phyloP scores from a whole-genome alignment of 2,888 invertebrate genomes.

The Scaptodrosophila latifasciaeformis region DNA sequence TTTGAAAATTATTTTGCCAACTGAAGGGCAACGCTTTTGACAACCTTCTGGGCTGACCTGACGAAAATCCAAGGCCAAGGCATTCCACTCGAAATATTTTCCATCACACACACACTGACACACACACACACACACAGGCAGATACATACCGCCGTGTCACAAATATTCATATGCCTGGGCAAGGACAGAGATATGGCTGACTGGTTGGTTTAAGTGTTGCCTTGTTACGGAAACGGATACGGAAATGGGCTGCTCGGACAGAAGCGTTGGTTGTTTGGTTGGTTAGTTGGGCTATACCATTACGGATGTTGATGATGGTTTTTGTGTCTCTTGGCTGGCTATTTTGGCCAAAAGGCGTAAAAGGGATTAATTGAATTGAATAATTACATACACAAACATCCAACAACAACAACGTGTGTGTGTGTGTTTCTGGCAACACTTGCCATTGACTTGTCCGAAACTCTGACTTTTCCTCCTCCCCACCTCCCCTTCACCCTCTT shows the following conservation, averaged over 20 bases:
- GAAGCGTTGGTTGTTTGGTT: constrained; percentile 37
- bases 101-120: constrained; percentile 12
- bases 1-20: too few relatives aligned
- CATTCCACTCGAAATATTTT: constrained; percentile 27
- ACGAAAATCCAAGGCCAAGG: constrained; percentile 42
- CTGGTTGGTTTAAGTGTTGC: too few relatives aligned
- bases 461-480: not conserved
- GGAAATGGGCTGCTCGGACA: constrained; percentile 24
- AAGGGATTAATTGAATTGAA: constrained; percentile 68
- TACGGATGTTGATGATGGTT: constrained; percentile 11
- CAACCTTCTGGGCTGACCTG: constrained; percentile 39
- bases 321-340: constrained; percentile 24
- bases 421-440: constrained; percentile 28
- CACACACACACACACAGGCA: constrained; percentile 34
- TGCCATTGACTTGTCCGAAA: constrained; percentile 19
- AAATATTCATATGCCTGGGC: too few relatives aligned
- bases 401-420: constrained; percentile 1
- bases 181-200: too few relatives aligned
- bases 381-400: constrained; percentile 52
- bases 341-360: constrained; percentile 42
- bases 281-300: too few relatives aligned
- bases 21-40: constrained; percentile 39
- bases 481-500: not conserved
- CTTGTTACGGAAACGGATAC: constrained; percentile 58
- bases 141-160: too few relatives aligned